phyloP scores from a whole-genome alignment of 2,888 invertebrate genomes.

The Agapetus fuscipes region DNA sequence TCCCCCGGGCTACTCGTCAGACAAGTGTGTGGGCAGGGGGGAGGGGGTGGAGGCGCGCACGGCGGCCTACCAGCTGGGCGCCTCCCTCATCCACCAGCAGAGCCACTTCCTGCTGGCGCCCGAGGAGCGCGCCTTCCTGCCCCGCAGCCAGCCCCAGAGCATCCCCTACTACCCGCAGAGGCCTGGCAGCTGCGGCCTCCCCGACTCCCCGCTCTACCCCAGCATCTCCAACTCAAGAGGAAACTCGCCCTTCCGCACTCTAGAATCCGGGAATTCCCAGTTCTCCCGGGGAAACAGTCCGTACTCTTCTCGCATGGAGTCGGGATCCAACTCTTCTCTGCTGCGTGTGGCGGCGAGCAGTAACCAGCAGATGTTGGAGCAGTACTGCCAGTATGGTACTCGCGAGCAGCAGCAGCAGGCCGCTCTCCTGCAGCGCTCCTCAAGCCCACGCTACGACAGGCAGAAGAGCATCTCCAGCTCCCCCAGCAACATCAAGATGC shows the following conservation, averaged over 20 bases:
- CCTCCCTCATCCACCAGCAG: constrained; percentile 1
- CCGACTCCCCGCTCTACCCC: constrained; percentile 6
- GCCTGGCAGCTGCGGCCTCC: constrained; percentile 12
- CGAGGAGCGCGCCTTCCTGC: neutral
- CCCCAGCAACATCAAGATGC: constrained; percentile 13
- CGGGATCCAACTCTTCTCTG: too few relatives aligned
- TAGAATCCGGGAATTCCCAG: constrained; percentile 5
- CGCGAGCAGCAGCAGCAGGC: constrained; percentile 4
- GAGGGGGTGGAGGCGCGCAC: constrained; percentile 1
- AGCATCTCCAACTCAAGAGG: constrained; percentile 8
- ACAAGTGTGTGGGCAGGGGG: too few relatives aligned
- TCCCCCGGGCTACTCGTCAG: constrained; percentile 6
- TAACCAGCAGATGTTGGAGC: constrained; percentile 8
- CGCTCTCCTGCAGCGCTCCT: constrained; percentile 7
- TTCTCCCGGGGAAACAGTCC: constrained; percentile 17
- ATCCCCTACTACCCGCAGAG: constrained; percentile 1
- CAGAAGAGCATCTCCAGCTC: constrained; percentile 7
- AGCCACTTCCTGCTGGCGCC: neutral
- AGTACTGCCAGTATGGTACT: constrained; percentile 8
- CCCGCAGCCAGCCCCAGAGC: neutral
- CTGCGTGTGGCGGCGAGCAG: constrained; percentile 2
- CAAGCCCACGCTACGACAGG: constrained; percentile 14
- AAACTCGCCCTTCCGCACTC: constrained; percentile 11
- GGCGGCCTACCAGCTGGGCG: constrained; percentile 4
- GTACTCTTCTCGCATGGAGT: constrained; percentile 4